Percentiles rank a stretch among this genome's conserved stretches.
Conservation (phyloP, 1,140 invertebrate species). For the Steinernema feltiae region DNA sequence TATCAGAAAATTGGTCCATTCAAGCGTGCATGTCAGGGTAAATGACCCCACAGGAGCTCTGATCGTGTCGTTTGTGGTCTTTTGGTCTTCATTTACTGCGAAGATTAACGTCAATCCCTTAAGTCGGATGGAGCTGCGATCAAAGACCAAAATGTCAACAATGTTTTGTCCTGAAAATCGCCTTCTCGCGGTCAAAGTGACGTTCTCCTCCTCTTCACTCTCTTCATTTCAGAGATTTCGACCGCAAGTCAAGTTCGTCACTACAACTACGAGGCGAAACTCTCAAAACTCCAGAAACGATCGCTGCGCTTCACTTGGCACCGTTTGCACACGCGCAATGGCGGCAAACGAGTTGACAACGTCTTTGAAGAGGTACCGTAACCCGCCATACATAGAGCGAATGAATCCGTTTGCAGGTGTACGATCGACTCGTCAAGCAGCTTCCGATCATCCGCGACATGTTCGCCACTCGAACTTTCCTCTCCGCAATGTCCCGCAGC, state of each 20-base stretch:
- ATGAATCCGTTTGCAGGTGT: slow-evolving; percentile 33
- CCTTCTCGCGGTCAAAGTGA: no score
- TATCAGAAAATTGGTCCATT: no score
- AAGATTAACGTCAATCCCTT: no score
- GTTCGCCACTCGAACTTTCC: slow-evolving; percentile 53
- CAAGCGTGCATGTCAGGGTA: no score
- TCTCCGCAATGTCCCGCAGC: slow-evolving; percentile 52
- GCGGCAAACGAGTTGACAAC: slow-evolving; percentile 56
- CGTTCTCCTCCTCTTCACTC: no score
- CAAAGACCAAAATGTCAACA: no score
- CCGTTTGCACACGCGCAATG: slow-evolving; percentile 54
- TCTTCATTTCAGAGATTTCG: background rate
- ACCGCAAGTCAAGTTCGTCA: slow-evolving; percentile 31
- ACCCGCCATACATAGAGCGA: background rate
- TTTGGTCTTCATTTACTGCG: no score
- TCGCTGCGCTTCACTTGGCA: slow-evolving; percentile 57
- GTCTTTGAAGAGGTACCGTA: slow-evolving; percentile 55
- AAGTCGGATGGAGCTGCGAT: no score
- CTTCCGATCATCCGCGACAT: slow-evolving; percentile 53
- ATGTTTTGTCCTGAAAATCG: no score
- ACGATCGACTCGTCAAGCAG: slow-evolving; percentile 36
- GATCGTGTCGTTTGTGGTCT: no score
- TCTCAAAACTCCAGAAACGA: slow-evolving; percentile 54
- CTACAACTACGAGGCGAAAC: slow-evolving; percentile 55
- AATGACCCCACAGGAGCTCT: no score